Evolutionary conservation across 1,140 invertebrate genomes (phyloP), one percentile per base, ranked within the genome.

Genomic region (Dendroctonus valens): DNA sequence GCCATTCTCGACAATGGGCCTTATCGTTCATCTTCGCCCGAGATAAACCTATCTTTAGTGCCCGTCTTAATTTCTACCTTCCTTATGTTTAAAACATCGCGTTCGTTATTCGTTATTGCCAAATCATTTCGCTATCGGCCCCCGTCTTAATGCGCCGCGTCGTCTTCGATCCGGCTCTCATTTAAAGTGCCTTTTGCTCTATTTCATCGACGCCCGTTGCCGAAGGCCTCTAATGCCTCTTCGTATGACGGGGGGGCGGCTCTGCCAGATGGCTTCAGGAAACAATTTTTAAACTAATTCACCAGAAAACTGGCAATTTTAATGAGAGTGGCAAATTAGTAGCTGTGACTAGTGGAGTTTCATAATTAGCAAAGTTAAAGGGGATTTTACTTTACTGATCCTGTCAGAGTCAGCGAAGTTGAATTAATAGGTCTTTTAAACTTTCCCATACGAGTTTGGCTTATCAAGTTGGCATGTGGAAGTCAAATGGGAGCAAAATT

Each of bases 1-100:
- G 58, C 26, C 11, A 48, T 58, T 59, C 12, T 8, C 39, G 14
- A 26, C 11, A 52, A 41, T 44, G 39, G 50, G 37, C 8, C 51
- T 53, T 63, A 63, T 63, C 60, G 53, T 44, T 26, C 41, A 54
- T 54, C 14, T 61, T 61, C 48, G 38, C 39, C 52, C 37, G 44
- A 65, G 62, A 65, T 65, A 65, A 57, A 55, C 44, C 46, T 55
- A 65, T 65, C 62, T 65, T 57, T 57, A 65, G 38, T 57, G 44
- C 38, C 41, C 26, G 54, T 57, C 52, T 65, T 65, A 65, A 65
- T 65, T 65, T 65, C 62, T 48, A 26, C 53, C 54, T 65, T 65
- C 62, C 62, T 57, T 65, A 55, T 65, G 62, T 65, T 57, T 65
- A 57, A 65, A 65, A 65, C 62, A 65, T 57, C 53, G 41, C 62